Base-by-base conservation (phyloP, 1,140 invertebrate genomes). In the Cydia splendana region DNA sequence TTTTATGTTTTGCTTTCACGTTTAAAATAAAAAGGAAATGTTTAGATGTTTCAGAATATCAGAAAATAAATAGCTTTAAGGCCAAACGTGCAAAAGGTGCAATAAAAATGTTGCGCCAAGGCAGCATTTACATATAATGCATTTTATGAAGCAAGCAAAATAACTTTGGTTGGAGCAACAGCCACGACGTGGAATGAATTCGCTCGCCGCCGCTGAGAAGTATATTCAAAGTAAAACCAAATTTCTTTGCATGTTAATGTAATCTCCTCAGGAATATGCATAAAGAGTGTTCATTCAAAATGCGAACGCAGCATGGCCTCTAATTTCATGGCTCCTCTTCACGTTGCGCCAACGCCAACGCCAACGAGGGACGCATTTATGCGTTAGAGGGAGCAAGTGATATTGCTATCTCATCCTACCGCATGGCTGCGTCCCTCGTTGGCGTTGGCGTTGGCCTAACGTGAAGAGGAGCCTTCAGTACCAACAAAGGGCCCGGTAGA, bases 71-170 rank as follows among this genome's bases (percentile, higher is more conserved):
- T 57, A 62, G 20, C 57, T 24, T 62, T 12, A 62, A 24, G 10
- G 57, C 7, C 15, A 53, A 18, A 53, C 5, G 12, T 53, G 20
- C 57, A 20, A 24, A 62, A 62, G 9, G 57, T 62, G 57, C 18
- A 62, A 62, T 62, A 62, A 24, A 62, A 62, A 62, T 62, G 7
- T 62, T 62, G 57, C 20, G 18, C 57, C 18, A 62, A 62, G 57
- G 57, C 57, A 62, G n/a, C 57, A 62, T 62, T 62, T 62, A 62
- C 57, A 62, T 62, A 62, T 62, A 62, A 62, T 62, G 20, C 57
- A 62, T 62, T 62, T 62, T 20, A 62, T 62, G 57, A 62, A 62
- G 57, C 57, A 24, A 62, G 57, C 9, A 62, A 62, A 62, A 62
- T 62, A 62, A 62, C 57, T 62, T 62, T 24, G 18, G 57, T 24